Base-by-base conservation (phyloP, 2,797 vertebrate species). In the Danio kyathit region DNA sequence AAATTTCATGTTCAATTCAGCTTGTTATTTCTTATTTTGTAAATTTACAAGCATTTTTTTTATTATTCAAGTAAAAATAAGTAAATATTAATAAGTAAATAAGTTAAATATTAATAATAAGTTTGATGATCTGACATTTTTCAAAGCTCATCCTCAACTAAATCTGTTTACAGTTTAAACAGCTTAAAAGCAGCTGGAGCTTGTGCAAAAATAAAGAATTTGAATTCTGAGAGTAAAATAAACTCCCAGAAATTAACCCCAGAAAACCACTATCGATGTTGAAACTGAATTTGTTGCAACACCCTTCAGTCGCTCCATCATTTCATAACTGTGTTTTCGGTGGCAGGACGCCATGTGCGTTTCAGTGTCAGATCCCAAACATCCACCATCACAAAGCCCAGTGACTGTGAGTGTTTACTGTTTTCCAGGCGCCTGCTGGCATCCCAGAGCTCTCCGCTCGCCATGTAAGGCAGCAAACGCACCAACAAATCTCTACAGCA, bases 381-480 rank as follows among this genome's bases (percentile, higher is more conserved):
- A 51, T 48, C 5, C 43, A 59, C 71, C 14, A 64, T 48, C 44
- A 72, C 46, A 79, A 54, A 57, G 5, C 43, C 56, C 74, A 56
- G 29, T 56, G 61, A 41, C 38, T 51, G 40, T 43, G 14, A 70
- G 29, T 75, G 64, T 80, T 59, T 83, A 43, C 17, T 16, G 59
- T 71, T 70, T 79, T 48, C 12, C 29, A 38, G 46, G n/a, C 0
- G 14, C n/a, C 48, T 72, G 8, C 12, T 61, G 61, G 59, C 43
- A 61, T 72, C 74, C 51, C 8, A 59, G 29, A 29, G 29, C 29
- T 29, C 29, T 29, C n/a, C 71, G 71, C 76, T 48, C 60, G 64
- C 83, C 81, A 83, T 84, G 74, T 86, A 85, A 76, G 83, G 83
- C 54, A 82, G 63, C 51, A 49, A 64, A 57, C 6, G 6, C 19